Conservation (phyloP, 2,797 vertebrate genomes). For the Sebastes cheni region DNA sequence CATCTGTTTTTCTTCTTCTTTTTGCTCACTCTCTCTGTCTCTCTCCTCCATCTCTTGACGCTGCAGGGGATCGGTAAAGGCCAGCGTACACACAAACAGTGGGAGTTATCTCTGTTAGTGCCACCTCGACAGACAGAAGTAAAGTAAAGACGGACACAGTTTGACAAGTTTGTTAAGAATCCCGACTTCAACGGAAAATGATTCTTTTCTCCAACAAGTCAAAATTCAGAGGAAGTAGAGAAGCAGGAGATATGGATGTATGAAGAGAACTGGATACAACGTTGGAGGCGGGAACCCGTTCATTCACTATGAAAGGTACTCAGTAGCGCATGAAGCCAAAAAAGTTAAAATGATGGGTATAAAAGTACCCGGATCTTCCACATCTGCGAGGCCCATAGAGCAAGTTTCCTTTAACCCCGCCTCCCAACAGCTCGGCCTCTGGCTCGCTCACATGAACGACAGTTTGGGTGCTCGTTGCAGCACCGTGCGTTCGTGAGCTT, state of each 20-base stretch:
- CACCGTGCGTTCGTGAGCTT: no score
- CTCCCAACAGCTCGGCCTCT: no score
- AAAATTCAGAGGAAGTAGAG: background rate
- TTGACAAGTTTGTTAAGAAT: conserved; percentile 17
- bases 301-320: no score
- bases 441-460: no score
- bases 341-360: no score
- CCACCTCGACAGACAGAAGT: background rate
- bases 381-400: no score
- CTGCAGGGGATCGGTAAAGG: background rate
- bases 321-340: no score
- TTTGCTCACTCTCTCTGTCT: background rate
- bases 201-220: background rate
- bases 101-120: background rate
- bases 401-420: no score
- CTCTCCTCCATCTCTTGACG: background rate
- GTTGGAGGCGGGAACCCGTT: accelerated
- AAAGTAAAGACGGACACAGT: background rate
- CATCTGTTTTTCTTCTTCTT: background rate
- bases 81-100: conserved; percentile 16
- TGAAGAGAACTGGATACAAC: background rate
- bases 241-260: background rate
- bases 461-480: no score
- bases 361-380: no score
- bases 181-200: background rate